Percentiles rank a stretch among this genome's conserved stretches.
Conservation (phyloP, 2,888 invertebrate genomes). For the Bombylius discolor region DNA sequence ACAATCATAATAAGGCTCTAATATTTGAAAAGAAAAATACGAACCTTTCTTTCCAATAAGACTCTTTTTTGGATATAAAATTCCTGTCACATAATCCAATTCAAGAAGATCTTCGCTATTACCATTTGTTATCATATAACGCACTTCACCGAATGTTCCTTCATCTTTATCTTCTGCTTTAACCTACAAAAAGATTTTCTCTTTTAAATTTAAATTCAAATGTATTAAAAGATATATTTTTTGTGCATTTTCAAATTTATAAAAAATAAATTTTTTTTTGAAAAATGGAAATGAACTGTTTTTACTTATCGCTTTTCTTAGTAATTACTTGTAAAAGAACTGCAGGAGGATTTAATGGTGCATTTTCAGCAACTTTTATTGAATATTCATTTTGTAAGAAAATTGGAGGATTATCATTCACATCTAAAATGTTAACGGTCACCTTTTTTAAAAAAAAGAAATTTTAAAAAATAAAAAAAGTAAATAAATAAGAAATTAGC, state of each 20-base stretch:
- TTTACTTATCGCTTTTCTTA: no score
- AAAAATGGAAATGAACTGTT: neutral
- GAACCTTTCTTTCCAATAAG: slow-evolving; percentile 46
- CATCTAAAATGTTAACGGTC: slow-evolving; percentile 62
- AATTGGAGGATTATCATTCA: slow-evolving; percentile 79
- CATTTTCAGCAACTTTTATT: slow-evolving; percentile 71
- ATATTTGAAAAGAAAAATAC: no score
- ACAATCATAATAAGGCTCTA: no score
- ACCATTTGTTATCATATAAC: slow-evolving; percentile 57
- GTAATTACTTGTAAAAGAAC: slow-evolving; percentile 73
- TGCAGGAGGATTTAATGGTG: slow-evolving; percentile 65
- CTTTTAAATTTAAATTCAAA: no score
- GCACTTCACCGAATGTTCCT: slow-evolving; percentile 61
- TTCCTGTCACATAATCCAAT: slow-evolving; percentile 63
- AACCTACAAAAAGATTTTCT: slow-evolving; percentile 32
- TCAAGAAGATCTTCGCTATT: slow-evolving; percentile 57
- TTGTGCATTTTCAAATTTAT: slow-evolving; percentile 9
- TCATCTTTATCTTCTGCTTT: slow-evolving; percentile 70
- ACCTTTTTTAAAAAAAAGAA: slow-evolving; percentile 37
- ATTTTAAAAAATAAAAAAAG: slow-evolving; percentile 6
- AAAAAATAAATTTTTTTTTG: neutral
- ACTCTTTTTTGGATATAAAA: slow-evolving; percentile 63
- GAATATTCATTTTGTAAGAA: slow-evolving; percentile 67
- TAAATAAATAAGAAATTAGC: neutral
- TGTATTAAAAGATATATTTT: neutral